Conservation (phyloP, 2,888 invertebrate species). For the Prenolepis imparis region DNA sequence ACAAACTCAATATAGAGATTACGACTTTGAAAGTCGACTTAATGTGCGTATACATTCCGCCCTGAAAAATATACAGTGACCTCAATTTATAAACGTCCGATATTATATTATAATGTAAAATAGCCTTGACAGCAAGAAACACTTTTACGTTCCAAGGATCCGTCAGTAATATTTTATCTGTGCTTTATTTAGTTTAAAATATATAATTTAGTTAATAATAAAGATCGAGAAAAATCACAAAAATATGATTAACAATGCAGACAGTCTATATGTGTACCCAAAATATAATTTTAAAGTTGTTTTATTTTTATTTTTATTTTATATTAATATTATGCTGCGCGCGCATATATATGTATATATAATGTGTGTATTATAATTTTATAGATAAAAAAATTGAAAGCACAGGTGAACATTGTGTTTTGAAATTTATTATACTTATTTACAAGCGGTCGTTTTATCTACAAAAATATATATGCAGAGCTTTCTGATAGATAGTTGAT, state of each 20-base stretch:
- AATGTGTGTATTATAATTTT: not conserved
- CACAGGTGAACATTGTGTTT: not conserved
- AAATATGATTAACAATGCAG: not conserved
- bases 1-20: conserved; percentile 88
- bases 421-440: conserved; percentile 4
- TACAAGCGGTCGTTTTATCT: not conserved
- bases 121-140: conserved; percentile 5
- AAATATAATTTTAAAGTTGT: not conserved
- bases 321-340: not conserved
- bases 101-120: conserved; percentile 16
- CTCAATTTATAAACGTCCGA: conserved; percentile 30
- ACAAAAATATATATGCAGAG: conserved; percentile 7
- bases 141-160: not conserved
- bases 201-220: conserved; percentile 20
- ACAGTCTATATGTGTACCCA: not conserved
- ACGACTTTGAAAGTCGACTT: conserved; percentile 90
- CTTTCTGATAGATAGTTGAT: not conserved
- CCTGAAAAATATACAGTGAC: conserved; percentile 82
- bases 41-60: conserved; percentile 89
- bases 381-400: not conserved
- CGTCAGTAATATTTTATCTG: conserved; percentile 20
- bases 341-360: not conserved
- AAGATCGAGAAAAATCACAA: not conserved
- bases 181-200: not conserved
- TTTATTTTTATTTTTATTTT: not conserved